phyloP scores from a whole-genome alignment of 2,113 vertebrate genomes.

The Regulus satrapa region DNA sequence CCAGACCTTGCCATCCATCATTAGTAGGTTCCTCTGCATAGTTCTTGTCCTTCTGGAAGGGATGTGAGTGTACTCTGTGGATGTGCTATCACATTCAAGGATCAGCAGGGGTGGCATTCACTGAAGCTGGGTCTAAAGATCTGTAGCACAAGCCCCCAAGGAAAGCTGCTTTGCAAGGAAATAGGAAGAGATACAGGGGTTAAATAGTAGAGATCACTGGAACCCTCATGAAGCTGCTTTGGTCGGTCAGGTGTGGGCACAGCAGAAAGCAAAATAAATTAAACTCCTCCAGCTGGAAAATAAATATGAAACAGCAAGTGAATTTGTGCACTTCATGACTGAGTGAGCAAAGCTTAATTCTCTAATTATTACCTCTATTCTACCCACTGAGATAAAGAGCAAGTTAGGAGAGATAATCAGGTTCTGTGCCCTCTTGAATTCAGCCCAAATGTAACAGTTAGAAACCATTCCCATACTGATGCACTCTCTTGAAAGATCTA shows the following conservation, averaged over 20 bases:
- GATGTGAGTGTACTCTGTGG: neutral
- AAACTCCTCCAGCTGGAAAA: conserved; percentile 73
- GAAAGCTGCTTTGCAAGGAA: neutral
- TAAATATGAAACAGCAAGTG: conserved; percentile 70
- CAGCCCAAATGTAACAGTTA: conserved; percentile 44
- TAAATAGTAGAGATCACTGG: conserved; percentile 3
- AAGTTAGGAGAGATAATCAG: conserved; percentile 70
- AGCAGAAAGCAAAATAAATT: conserved; percentile 71
- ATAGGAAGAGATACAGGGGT: neutral
- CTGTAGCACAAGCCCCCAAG: neutral
- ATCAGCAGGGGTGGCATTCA: neutral
- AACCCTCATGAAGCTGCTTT: conserved; percentile 8
- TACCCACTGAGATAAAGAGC: conserved; percentile 68
- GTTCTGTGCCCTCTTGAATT: conserved; percentile 43
- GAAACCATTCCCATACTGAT: neutral
- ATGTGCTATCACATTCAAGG: neutral
- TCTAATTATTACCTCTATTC: conserved; percentile 69
- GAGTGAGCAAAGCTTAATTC: conserved; percentile 69
- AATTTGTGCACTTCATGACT: conserved; percentile 58
- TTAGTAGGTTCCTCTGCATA: neutral
- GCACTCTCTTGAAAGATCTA: neutral
- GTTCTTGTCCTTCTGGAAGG: neutral
- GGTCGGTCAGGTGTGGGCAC: conserved; percentile 45
- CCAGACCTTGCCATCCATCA: neutral
- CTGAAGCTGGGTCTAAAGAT: neutral